Base-by-base conservation (phyloP, 2,888 invertebrate genomes). In the Rhagophthalmus giganteus region DNA sequence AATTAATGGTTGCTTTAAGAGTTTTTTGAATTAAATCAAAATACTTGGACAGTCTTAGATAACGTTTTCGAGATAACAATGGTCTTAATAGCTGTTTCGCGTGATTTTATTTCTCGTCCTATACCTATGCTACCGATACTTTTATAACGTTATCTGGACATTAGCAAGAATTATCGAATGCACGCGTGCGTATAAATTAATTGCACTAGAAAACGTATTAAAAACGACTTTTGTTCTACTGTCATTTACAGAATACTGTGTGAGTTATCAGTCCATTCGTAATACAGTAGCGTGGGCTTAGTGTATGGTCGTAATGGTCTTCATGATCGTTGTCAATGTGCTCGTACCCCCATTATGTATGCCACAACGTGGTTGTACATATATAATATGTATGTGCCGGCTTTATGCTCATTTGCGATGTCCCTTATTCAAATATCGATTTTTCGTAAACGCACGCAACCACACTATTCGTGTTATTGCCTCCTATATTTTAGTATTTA, bases 371-470 rank as follows among this genome's bases (percentile, higher is more conserved):
- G 33, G 47, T 48, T 48, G 38, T 40, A 34, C n/a, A n/a, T n/a
- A n/a, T n/a, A n/a, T n/a, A n/a, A n/a, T n/a, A n/a, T n/a, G n/a
- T 48, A 34, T 48, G 26, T 39, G 15, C 40, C 28, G 33, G 39
- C 33, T 47, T 47, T 33, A 47, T 47, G 47, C 40, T 47, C 47
- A 39, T 47, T 47, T 47, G 32, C 14, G 24, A 32, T 41, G 15
- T 9, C 7, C 34, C 40, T 48, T 39, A 48, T 48, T 48, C 40
- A 40, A 14, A 27, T 40, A 48, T 48, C 34, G 47, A 48, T 48
- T 48, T 48, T 24, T 40, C 38, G 14, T 40, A 34, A 13, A 45
- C 34, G 33, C 47, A 48, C 47, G 47, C 47, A 48, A 48, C 39
- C 28, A 40, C 47, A 39, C 40, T 28, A 24, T 31, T 40, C 40